Percentiles rank a stretch among this genome's conserved stretches.
Evolutionary conservation across 1,140 invertebrate species (phyloP).

Genomic region (Drosophila parabipectinata): DNA sequence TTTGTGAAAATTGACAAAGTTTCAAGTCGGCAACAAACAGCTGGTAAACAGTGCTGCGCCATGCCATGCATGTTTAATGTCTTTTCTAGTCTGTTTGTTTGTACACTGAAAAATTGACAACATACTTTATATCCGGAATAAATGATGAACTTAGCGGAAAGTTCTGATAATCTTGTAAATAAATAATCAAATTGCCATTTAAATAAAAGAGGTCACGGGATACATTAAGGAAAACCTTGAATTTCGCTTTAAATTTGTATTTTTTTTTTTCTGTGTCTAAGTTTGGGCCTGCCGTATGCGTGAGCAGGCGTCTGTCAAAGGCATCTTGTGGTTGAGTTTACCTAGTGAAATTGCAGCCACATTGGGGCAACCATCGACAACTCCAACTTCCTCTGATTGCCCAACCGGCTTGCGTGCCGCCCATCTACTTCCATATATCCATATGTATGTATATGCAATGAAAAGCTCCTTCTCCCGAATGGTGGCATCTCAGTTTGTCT

Average conservation of each 20-base stretch:
- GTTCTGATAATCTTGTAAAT: background rate
- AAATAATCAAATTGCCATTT: background rate
- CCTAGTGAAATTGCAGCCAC: slow-evolving; percentile 58
- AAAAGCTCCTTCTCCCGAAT: background rate
- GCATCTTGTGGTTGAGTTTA: slow-evolving; percentile 61
- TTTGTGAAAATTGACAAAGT: slow-evolving; percentile 63
- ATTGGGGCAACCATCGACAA: slow-evolving; percentile 43
- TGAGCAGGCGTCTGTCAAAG: slow-evolving; percentile 34
- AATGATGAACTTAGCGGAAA: background rate
- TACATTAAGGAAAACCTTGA: background rate
- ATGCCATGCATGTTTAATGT: slow-evolving; percentile 53
- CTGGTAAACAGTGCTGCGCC: slow-evolving; percentile 53
- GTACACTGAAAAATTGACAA: slow-evolving; percentile 7
- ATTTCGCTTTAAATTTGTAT: background rate
- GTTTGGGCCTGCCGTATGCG: slow-evolving; percentile 7
- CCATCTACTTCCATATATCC: background rate
- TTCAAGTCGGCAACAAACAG: slow-evolving; percentile 48
- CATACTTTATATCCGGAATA: background rate
- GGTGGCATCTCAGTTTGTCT: slow-evolving; percentile 29
- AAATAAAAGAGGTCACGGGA: background rate
- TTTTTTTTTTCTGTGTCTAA: slow-evolving; percentile 4
- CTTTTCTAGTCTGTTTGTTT: slow-evolving; percentile 1
- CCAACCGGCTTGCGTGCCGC: slow-evolving; percentile 43
- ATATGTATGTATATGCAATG: background rate
- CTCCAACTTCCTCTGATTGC: slow-evolving; percentile 57